Conservation (phyloP, 2,888 invertebrate genomes). For the Spatulosminthurus flaviceps region DNA sequence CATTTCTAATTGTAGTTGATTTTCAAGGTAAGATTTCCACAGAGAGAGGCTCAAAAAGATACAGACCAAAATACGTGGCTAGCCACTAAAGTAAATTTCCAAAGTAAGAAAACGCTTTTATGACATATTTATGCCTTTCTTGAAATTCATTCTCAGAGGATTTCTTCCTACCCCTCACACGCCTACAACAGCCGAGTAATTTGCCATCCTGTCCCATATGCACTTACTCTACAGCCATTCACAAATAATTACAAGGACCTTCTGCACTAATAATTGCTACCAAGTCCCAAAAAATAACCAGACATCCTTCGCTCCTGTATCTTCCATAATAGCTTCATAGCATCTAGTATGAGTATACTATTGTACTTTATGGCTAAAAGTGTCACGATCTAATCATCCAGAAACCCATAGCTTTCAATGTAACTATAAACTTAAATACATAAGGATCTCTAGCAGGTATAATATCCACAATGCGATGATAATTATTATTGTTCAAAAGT, state of each 20-base stretch:
- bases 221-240: not conserved
- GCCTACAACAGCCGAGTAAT: not conserved
- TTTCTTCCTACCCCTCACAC: not conserved
- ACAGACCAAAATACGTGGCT: not conserved
- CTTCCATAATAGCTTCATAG: not conserved
- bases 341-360: too few relatives aligned
- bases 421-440: too few relatives aligned
- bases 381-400: constrained; percentile 11
- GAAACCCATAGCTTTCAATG: too few relatives aligned
- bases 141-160: not conserved
- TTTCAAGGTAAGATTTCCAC: not conserved
- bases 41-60: not conserved
- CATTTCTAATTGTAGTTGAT: not conserved
- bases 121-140: not conserved
- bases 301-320: not conserved
- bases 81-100: not conserved
- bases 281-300: not conserved
- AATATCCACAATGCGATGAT: too few relatives aligned
- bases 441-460: too few relatives aligned
- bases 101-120: not conserved
- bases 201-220: not conserved
- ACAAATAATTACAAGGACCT: not conserved
- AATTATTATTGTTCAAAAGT: too few relatives aligned
- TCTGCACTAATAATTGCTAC: constrained; percentile 14
- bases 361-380: too few relatives aligned